phyloP scores from a whole-genome alignment of 2,888 invertebrate species.

The Oligia strigilis region DNA sequence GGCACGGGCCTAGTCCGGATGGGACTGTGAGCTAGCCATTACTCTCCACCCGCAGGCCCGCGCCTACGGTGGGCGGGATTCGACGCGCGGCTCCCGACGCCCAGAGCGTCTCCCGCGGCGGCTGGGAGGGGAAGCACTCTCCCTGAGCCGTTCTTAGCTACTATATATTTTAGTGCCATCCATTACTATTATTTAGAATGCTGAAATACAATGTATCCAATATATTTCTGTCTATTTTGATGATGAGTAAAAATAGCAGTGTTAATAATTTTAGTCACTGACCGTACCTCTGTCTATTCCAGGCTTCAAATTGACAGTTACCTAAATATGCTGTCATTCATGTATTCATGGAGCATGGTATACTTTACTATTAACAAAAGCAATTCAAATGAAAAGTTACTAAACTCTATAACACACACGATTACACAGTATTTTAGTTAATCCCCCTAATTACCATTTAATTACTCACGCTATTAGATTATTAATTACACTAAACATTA shows the following conservation, averaged over 20 bases:
- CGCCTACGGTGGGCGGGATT: no score
- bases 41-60: no score
- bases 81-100: no score
- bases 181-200: not conserved
- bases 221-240: not conserved
- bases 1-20: no score
- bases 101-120: no score
- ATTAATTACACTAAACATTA: slow-evolving; percentile 20
- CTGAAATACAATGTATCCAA: not conserved
- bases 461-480: slow-evolving; percentile 26
- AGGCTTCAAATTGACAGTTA: not conserved
- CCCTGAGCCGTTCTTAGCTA: not conserved
- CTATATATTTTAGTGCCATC: not conserved
- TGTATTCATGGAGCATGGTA: not conserved
- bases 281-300: not conserved
- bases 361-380: not conserved
- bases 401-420: not conserved
- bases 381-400: not conserved
- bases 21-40: no score
- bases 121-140: no score
- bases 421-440: slow-evolving; percentile 2
- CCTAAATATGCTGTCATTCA: not conserved
- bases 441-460: slow-evolving; percentile 26
- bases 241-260: not conserved
- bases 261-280: not conserved